Evolutionary conservation across 1,140 invertebrate genomes (phyloP), one percentile per base, ranked within the genome.

Genomic region (Paracyclopina nana): DNA sequence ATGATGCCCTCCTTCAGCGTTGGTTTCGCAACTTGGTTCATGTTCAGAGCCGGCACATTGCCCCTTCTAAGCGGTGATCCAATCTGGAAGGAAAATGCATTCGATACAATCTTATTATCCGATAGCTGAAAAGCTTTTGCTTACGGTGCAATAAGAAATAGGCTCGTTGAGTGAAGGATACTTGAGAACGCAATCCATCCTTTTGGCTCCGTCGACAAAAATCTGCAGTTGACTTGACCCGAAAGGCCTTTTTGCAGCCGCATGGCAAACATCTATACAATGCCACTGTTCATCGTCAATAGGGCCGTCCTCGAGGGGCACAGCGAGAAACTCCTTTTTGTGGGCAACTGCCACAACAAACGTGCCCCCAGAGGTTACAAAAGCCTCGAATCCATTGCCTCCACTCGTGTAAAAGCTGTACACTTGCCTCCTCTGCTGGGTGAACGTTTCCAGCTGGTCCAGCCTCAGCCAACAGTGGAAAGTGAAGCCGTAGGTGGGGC

Each of bases 211-310:
- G 62, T 77, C 75, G 50, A 76, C 68, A 56, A 71, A 76, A 20
- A 77, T 66, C 51, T 64, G 65, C 5, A 77, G 60, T 55, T 75
- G 71, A 56, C 72, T 74, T 54, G 72, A 68, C 12, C 70, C 68
- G 60, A 76, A 75, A n/a, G 73, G 74, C 38, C 73, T 57, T 53
- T 66, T 68, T 1, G 73, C 70, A 28, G 67, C 67, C 4, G 64
- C 65, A 54, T 76, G 70, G 34, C 71, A 69, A 40, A 77, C 64
- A 11, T 68, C 69, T 12, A 77, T 55, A 50, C 68, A 73, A 57
- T 77, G 74, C 75, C 74, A 77, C 44, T 62, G 62, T 18, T 66
- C 66, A 64, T 76, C 72, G 53, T 66, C 58, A 12, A 76, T 58
- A 9, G 64, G 61, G 27, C 62, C 63, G 6, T 72, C 68, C 11